Percentiles rank a stretch among this genome's conserved stretches.
These are phyloP conservation scores for Pegoplata infirma DNA, from an alignment of 2,888 invertebrate species.

Conservation along the genomic window DNA sequence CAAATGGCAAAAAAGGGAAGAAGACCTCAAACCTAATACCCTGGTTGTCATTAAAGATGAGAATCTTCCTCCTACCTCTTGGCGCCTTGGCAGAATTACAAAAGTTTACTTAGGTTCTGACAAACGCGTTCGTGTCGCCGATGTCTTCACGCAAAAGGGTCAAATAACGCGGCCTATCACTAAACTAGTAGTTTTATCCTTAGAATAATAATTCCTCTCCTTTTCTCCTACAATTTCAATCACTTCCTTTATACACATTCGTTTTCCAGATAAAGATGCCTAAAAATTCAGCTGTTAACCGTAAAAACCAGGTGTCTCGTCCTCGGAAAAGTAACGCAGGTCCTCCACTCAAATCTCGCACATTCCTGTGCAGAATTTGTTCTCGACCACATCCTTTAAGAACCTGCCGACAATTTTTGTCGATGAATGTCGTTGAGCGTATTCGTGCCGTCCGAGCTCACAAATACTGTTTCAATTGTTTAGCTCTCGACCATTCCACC, in stretches of 20 bases:
- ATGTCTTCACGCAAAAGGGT: neutral
- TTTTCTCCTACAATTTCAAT: no score
- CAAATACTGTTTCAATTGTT: no score
- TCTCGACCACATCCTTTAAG: neutral
- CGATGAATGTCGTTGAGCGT: neutral
- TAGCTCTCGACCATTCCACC: conserved; percentile 3
- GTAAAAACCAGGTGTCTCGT: no score
- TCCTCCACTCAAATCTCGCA: neutral
- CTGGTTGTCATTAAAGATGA: no score
- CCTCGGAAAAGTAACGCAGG: no score
- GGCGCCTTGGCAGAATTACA: conserved; percentile 9
- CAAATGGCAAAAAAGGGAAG: neutral
- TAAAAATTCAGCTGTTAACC: neutral
- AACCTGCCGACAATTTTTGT: neutral
- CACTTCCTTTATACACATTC: neutral
- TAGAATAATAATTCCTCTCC: neutral
- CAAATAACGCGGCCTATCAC: neutral
- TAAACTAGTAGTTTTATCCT: neutral
- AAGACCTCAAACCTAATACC: neutral
- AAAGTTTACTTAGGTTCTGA: conserved; percentile 1
- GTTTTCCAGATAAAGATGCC: neutral
- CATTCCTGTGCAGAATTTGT: neutral
- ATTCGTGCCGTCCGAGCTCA: neutral
- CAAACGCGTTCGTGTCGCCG: neutral
- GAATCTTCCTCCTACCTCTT: conserved; percentile 30